Percentiles rank a stretch among this genome's conserved stretches.
These are phyloP conservation scores for Chloroceryle aenea DNA, from an alignment of 2,113 vertebrate genomes.

Conservation along the genomic window DNA sequence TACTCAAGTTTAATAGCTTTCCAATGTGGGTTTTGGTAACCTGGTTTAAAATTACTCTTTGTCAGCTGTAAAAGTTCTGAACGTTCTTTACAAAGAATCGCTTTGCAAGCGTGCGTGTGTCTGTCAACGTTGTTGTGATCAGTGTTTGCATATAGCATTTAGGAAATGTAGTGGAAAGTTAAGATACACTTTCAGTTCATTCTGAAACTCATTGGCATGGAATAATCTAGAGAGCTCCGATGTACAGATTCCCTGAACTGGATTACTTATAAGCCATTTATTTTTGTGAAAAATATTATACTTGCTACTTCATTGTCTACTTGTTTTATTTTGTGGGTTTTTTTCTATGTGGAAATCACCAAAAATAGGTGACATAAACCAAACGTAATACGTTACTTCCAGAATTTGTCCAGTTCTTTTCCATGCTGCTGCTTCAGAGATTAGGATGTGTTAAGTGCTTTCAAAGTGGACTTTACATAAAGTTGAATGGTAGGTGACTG, in stretches of 20 bases:
- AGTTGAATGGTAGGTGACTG: background rate
- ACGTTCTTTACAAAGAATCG: background rate
- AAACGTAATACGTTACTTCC: background rate
- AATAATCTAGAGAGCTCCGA: background rate
- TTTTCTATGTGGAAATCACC: background rate
- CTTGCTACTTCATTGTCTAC: background rate
- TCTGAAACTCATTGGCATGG: background rate
- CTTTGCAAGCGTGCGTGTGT: background rate
- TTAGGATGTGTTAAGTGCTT: background rate
- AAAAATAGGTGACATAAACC: background rate
- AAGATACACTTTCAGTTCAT: background rate
- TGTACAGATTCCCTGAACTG: background rate
- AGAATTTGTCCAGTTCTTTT: background rate
- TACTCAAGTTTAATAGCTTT: background rate
- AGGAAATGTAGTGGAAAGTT: slow-evolving; percentile 23
- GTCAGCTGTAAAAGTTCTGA: background rate
- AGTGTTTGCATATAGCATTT: background rate
- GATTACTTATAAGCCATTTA: background rate
- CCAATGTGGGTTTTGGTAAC: background rate
- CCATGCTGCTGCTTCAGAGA: background rate
- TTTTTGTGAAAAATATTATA: background rate
- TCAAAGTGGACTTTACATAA: background rate
- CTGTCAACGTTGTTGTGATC: background rate
- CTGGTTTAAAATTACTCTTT: background rate
- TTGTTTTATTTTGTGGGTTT: background rate